Conservation (phyloP, 2,888 invertebrate species). For the Mechanitis mazaeus region DNA sequence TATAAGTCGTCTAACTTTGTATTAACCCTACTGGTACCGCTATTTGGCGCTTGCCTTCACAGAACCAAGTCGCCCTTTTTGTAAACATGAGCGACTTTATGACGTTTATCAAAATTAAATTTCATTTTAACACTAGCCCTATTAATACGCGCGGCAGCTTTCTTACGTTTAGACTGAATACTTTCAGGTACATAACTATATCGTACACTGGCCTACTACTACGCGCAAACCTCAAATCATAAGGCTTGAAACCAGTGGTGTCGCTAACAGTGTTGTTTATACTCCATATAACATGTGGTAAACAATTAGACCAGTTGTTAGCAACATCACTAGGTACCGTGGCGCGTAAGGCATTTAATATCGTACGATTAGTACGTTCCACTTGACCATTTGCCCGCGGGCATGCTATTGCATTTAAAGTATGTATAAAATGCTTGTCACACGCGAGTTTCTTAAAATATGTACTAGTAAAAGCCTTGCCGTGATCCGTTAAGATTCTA, state of each 20-base stretch:
- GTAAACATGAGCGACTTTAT: constrained; percentile 13
- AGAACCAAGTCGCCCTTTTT: no score
- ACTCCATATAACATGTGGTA: no score
- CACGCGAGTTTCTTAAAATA: not conserved
- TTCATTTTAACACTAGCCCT: constrained; percentile 22
- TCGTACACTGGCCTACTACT: constrained; percentile 6
- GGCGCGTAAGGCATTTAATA: constrained; percentile 10
- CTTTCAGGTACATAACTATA: not conserved
- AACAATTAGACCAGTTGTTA: no score
- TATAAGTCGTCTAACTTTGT: constrained; percentile 31
- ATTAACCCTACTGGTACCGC: constrained; percentile 25
- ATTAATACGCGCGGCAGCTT: constrained; percentile 5
- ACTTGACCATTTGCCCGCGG: constrained; percentile 10
- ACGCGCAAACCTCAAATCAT: no score
- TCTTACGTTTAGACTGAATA: constrained; percentile 3
- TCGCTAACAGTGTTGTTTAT: no score
- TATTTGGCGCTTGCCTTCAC: constrained; percentile 22
- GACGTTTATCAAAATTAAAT: constrained; percentile 26
- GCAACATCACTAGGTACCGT: no score
- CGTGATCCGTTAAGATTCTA: constrained; percentile 24
- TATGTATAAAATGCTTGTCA: no score
- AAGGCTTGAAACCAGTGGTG: no score
- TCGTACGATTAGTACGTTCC: constrained; percentile 16
- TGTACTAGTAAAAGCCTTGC: constrained; percentile 29
- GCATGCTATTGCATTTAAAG: not conserved